Evolutionary conservation across 2,113 vertebrate species (phyloP).

Genomic region (Megaceryle torquata): DNA sequence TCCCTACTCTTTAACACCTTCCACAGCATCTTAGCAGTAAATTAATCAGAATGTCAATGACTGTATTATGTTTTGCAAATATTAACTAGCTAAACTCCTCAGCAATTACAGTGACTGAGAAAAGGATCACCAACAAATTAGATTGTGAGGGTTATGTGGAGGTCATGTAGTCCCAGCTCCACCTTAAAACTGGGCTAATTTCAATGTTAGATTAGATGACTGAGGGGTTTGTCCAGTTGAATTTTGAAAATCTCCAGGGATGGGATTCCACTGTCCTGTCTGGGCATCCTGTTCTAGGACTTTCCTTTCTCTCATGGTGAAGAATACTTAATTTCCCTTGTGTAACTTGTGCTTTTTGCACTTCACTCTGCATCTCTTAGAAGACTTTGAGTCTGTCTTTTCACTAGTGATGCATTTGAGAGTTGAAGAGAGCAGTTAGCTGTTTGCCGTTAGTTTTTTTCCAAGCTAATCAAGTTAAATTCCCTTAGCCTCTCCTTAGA

Average conservation of each 20-base stretch:
- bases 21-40: background rate
- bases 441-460: background rate
- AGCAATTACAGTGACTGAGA: background rate
- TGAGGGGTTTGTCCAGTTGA: background rate
- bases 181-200: background rate
- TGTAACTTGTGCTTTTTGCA: background rate
- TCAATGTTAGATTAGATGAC: background rate
- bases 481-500: background rate
- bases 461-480: background rate
- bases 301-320: background rate
- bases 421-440: background rate
- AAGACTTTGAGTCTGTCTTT: background rate
- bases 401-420: background rate
- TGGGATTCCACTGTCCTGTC: background rate
- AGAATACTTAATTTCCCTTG: background rate
- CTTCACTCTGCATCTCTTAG: background rate
- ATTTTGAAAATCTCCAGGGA: background rate
- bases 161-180: background rate
- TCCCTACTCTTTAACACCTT: background rate
- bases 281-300: background rate
- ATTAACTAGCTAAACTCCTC: background rate
- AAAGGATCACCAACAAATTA: background rate
- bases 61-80: background rate
- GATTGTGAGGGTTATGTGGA: background rate
- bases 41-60: background rate